Evolutionary conservation across 92 coral and sea anemone genomes (phyloP).

Genomic region (Palythoa caribaeorum): DNA sequence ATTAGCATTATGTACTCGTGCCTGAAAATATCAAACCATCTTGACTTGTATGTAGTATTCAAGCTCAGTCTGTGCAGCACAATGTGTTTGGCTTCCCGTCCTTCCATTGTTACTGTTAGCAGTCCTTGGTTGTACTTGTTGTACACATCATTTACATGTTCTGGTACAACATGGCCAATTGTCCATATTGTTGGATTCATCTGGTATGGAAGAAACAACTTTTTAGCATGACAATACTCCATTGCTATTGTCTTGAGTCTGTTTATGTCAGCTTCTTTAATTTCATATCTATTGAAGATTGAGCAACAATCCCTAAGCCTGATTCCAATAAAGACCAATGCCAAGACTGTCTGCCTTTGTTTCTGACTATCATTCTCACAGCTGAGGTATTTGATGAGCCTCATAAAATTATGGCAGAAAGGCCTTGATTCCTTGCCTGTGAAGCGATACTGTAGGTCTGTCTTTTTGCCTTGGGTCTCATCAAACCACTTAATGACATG

Average conservation of each 20-base stretch:
- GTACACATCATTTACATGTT: background rate
- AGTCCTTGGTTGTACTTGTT: background rate
- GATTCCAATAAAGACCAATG: constrained; percentile 9
- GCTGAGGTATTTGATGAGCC: constrained; percentile 5
- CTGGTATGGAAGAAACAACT: constrained; percentile 4
- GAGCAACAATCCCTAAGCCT: constrained; percentile 8
- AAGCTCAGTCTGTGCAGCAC: constrained; percentile 3
- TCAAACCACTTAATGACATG: constrained; percentile 5
- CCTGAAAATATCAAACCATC: constrained; percentile 7
- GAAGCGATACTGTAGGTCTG: constrained; percentile 8
- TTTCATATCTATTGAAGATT: background rate
- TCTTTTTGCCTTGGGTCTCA: constrained; percentile 10
- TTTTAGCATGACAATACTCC: background rate
- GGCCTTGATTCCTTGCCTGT: constrained; percentile 2
- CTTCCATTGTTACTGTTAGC: constrained; percentile 8
- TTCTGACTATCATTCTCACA: background rate
- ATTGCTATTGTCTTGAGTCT: background rate
- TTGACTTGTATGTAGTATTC: constrained; percentile 6
- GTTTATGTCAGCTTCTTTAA: background rate
- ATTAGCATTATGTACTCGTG: constrained; percentile 3
- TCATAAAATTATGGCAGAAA: background rate
- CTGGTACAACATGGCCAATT: background rate
- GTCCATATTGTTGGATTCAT: constrained; percentile 14
- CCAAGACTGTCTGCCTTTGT: constrained; percentile 3
- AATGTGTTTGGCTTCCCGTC: background rate